Evolutionary conservation across 2,113 vertebrate species (phyloP).

Genomic region (Capreolus pygargus): DNA sequence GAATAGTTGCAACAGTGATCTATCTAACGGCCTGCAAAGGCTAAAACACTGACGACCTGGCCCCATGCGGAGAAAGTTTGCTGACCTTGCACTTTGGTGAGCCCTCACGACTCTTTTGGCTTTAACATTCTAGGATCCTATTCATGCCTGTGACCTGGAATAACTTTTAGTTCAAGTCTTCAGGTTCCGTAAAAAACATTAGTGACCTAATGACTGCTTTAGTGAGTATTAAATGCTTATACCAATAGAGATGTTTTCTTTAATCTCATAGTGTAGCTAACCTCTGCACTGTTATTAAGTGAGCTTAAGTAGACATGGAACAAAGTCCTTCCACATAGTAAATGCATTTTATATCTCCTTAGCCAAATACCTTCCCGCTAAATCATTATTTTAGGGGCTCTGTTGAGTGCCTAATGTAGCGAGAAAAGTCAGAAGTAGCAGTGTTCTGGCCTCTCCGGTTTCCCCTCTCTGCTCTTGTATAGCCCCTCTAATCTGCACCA

Average conservation of each 20-base stretch:
- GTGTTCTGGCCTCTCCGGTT: neutral
- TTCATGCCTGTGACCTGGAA: neutral
- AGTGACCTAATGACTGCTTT: neutral
- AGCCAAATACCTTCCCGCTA: slow-evolving; percentile 40
- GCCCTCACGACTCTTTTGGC: neutral
- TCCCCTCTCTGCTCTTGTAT: neutral
- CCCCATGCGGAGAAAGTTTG: neutral
- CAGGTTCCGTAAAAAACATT: neutral
- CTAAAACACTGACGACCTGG: neutral
- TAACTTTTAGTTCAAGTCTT: neutral
- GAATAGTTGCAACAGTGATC: neutral
- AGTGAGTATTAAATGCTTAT: neutral
- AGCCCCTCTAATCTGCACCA: neutral
- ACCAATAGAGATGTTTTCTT: neutral
- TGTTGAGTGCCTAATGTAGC: slow-evolving; percentile 41
- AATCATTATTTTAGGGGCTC: slow-evolving; percentile 36
- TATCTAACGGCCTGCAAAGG: neutral
- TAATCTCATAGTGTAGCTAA: neutral
- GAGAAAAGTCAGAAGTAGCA: neutral
- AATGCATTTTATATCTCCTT: slow-evolving; percentile 48
- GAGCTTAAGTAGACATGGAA: neutral
- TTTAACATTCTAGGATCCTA: neutral
- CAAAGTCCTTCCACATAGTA: neutral
- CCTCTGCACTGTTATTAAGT: slow-evolving; percentile 24
- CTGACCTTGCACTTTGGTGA: neutral